Base-by-base conservation (phyloP, 2,113 vertebrate species). In the Eurystomus gularis region DNA sequence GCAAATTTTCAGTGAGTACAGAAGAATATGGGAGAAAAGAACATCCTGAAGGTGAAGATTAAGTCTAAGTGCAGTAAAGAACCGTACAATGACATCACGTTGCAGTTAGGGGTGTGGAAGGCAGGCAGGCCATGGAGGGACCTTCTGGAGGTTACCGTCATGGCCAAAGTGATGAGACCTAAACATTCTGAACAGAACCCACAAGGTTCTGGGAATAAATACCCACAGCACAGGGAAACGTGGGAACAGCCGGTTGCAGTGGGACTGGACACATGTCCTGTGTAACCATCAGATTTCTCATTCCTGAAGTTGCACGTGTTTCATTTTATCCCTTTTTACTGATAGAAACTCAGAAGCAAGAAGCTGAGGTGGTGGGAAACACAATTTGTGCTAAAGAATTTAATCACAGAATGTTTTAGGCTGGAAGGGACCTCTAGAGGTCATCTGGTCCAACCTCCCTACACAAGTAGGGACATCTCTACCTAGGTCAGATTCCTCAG, bases 11-110 rank as follows among this genome's bases (percentile, higher is more conserved):
- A 26, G 44, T 35, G 21, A 86, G 23, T 55, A 29, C 8, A 66
- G 82, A 92, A 83, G 79, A 71, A 75, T 42, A 31, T 40, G 48
- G 72, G 92, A 78, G 72, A 70, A 88, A 81, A 44, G 20, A 60
- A 60, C 4, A 4, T 55, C 23, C 64, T 57, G 81, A 89, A 82
- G 64, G 37, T 52, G n/a, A 76, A 77, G 49, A 19, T 68, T n/a
- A 72, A 57, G 17, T 48, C 35, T 78, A 51, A 79, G 39, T 19
- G 65, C 58, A 84, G 40, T 24, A 28, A 86, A 23, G 4, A 58
- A 25, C 10, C 42, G 18, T 54, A 3, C 13, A 75, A 60, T 35
- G 21, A 3, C 10, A 3, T 24, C 35, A 1, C 7, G 3, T 12
- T 46, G 26, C 57, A 37, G 61, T 26, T 2, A 20, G 20, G 60